A percentile compares a stretch with the other conserved stretches of the same genome.
phyloP scores from a whole-genome alignment of 2,888 invertebrate species.

The Epinotia bilunana region DNA sequence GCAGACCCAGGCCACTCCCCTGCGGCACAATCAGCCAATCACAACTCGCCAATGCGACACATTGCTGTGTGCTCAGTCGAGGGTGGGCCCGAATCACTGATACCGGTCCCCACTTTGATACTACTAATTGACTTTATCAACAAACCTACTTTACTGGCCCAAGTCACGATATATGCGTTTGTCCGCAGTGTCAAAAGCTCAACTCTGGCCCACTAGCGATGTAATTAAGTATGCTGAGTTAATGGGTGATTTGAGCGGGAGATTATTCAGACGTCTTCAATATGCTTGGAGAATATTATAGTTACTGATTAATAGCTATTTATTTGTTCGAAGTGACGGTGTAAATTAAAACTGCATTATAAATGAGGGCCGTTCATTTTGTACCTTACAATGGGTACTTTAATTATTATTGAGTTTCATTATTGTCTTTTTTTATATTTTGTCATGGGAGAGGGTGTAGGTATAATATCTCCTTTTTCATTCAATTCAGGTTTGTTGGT shows the following conservation, averaged over 20 bases:
- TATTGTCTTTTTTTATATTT: not conserved
- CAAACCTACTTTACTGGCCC: slow-evolving; percentile 83
- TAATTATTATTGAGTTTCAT: not conserved
- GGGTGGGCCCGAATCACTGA: slow-evolving; percentile 80
- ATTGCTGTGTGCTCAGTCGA: slow-evolving; percentile 56
- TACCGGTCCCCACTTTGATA: slow-evolving; percentile 82
- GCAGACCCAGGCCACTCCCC: slow-evolving; percentile 77
- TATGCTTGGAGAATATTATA: slow-evolving; percentile 40
- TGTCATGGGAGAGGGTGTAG: not conserved
- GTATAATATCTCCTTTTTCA: too few relatives aligned
- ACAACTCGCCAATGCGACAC: slow-evolving; percentile 64
- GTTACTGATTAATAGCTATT: slow-evolving; percentile 43
- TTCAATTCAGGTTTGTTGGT: too few relatives aligned
- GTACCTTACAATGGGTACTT: not conserved
- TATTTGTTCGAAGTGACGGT: slow-evolving; percentile 40
- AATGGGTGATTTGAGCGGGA: slow-evolving; percentile 73
- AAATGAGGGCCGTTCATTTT: slow-evolving; percentile 14
- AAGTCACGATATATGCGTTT: slow-evolving; percentile 84
- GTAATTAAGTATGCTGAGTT: slow-evolving; percentile 78
- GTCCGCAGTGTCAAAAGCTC: slow-evolving; percentile 82
- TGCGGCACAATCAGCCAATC: slow-evolving; percentile 74
- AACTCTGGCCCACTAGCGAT: slow-evolving; percentile 76
- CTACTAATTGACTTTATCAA: slow-evolving; percentile 85
- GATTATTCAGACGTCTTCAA: slow-evolving; percentile 45
- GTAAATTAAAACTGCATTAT: slow-evolving; percentile 40